Conservation (phyloP, 1,140 invertebrate species). For the Xylocopa sonorina region DNA sequence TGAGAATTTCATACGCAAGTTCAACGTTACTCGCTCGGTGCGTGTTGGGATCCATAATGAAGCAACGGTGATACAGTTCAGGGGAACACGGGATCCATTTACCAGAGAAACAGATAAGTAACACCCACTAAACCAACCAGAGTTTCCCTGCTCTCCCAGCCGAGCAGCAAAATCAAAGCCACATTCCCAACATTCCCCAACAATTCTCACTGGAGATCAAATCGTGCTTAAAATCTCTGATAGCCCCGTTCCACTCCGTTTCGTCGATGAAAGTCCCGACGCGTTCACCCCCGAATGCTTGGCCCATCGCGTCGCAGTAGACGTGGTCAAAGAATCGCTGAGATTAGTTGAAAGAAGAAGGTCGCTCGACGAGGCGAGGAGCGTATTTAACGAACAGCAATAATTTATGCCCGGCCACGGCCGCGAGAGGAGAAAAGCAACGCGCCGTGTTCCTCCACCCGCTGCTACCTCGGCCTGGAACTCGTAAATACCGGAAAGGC, state of each 20-base stretch:
- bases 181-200: too few species aligned
- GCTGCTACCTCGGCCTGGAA: background rate
- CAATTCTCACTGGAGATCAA: background rate
- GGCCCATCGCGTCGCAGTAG: background rate
- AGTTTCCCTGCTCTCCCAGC: background rate
- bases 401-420: slow-evolving; percentile 49
- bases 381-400: slow-evolving; percentile 53
- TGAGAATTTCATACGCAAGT: background rate
- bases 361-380: slow-evolving; percentile 7
- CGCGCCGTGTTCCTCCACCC: background rate
- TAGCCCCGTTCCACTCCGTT: background rate
- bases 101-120: background rate
- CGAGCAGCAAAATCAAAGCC: background rate
- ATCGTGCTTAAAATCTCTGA: too few species aligned
- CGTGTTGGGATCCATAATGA: background rate
- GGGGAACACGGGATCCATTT: too few species aligned
- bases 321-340: background rate
- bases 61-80: background rate
- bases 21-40: background rate
- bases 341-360: slow-evolving; percentile 34
- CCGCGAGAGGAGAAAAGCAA: background rate
- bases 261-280: too few species aligned
- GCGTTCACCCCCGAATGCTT: background rate
- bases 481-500: slow-evolving; percentile 30
- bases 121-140: background rate